Percentiles rank a stretch among this genome's conserved stretches.
These are phyloP conservation scores for Lota lota DNA, from an alignment of 2,113 vertebrate species.

Conservation along the genomic window DNA sequence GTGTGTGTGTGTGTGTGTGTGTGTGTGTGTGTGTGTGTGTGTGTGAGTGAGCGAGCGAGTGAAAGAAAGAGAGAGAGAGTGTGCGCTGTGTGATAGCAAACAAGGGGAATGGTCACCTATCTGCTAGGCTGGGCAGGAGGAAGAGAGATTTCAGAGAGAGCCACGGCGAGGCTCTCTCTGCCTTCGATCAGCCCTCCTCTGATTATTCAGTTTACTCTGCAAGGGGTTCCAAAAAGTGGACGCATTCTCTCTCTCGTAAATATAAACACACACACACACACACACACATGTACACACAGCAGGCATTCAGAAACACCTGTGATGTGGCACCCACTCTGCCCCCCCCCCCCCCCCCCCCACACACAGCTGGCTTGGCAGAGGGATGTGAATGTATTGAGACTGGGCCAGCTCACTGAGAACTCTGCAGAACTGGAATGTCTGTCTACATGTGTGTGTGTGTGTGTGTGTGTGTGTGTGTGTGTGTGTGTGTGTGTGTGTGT, in stretches of 20 bases:
- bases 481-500: constrained; percentile 2
- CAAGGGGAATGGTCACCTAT: constrained; percentile 53
- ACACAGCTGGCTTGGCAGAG: constrained; percentile 55
- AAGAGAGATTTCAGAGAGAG: constrained; percentile 47
- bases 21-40: background rate
- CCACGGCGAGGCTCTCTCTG: constrained; percentile 48
- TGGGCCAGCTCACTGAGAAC: constrained; percentile 29
- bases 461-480: constrained; percentile 2
- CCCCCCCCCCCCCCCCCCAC: constrained; percentile 18
- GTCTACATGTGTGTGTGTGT: constrained; percentile 15
- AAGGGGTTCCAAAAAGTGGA: constrained; percentile 50
- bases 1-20: constrained; percentile 24
- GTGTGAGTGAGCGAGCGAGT: constrained; percentile 20
- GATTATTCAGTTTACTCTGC: constrained; percentile 65
- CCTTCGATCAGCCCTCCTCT: constrained; percentile 43
- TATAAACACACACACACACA: constrained; percentile 5
- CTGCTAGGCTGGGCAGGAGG: constrained; percentile 44
- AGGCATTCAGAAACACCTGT: constrained; percentile 48
- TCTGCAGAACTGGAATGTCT: constrained; percentile 37
- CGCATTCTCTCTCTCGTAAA: background rate
- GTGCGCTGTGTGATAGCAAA: constrained; percentile 51
- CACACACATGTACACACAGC: constrained; percentile 19
- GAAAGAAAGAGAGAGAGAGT: background rate
- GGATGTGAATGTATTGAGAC: constrained; percentile 17
- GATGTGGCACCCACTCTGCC: background rate